Evolutionary conservation across 1,140 invertebrate species (phyloP).

Genomic region (Panulirus ornatus): DNA sequence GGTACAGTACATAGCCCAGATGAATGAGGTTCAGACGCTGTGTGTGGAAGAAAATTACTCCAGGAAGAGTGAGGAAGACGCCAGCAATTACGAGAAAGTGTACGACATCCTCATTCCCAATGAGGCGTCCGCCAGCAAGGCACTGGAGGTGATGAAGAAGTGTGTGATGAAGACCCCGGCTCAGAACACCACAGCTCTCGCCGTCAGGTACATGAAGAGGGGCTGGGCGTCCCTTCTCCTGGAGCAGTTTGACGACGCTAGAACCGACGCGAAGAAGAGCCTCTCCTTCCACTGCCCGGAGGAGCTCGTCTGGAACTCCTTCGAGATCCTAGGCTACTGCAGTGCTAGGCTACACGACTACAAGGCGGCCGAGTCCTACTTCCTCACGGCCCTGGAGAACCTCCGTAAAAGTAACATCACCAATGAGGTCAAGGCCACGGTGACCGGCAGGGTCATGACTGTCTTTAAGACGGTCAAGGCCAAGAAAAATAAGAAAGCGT

Average conservation of each 20-base stretch:
- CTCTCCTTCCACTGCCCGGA: slow-evolving; percentile 48
- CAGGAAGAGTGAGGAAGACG: slow-evolving; percentile 63
- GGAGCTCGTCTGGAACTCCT: slow-evolving; percentile 66
- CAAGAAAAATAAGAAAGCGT: slow-evolving; percentile 48
- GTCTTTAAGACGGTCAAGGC: slow-evolving; percentile 69
- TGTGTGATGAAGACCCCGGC: slow-evolving; percentile 63
- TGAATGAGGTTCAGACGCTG: slow-evolving; percentile 37
- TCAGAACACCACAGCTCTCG: slow-evolving; percentile 30
- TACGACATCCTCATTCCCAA: slow-evolving; percentile 67
- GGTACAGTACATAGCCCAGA: slow-evolving; percentile 52
- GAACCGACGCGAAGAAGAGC: slow-evolving; percentile 57
- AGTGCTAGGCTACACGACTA: slow-evolving; percentile 38
- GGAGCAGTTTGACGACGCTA: slow-evolving; percentile 59
- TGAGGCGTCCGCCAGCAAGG: slow-evolving; percentile 57
- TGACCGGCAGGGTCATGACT: slow-evolving; percentile 49
- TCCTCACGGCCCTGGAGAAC: slow-evolving; percentile 58
- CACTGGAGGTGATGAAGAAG: slow-evolving; percentile 64
- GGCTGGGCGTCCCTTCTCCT: slow-evolving; percentile 68
- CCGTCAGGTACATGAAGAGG: slow-evolving; percentile 69
- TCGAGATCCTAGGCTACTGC: slow-evolving; percentile 67
- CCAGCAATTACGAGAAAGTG: slow-evolving; percentile 51
- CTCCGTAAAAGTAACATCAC: slow-evolving; percentile 49
- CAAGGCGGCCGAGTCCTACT: slow-evolving; percentile 59
- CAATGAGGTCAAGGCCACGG: slow-evolving; percentile 59
- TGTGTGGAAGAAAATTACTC: slow-evolving; percentile 33